A percentile compares a stretch with the other conserved stretches of the same genome.
phyloP scores from a whole-genome alignment of 2,888 invertebrate species.

The Caenorhabditis zanzibari region DNA sequence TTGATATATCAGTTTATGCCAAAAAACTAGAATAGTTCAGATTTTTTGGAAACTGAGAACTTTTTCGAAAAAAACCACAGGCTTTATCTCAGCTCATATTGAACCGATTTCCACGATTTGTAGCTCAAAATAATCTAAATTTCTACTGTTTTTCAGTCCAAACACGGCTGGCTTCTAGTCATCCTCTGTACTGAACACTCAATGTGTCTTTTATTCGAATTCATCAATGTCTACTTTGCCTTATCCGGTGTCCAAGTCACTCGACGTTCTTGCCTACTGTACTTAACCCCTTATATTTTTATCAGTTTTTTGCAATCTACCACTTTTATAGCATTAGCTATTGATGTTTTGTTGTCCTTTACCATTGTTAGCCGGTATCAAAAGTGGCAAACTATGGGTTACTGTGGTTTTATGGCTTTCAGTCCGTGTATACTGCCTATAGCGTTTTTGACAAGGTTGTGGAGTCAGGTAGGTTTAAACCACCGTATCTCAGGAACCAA shows the following conservation, averaged over 20 bases:
- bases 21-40: too few relatives aligned
- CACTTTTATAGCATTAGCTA: slow-evolving; percentile 33
- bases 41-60: too few relatives aligned
- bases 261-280: slow-evolving; percentile 23
- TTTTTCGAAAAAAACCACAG: too few relatives aligned
- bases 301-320: slow-evolving; percentile 43
- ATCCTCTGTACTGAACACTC: slow-evolving; percentile 52
- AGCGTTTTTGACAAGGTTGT: slow-evolving; percentile 30
- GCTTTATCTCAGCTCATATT: neutral
- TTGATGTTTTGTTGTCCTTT: slow-evolving; percentile 42
- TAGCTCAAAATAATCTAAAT: neutral
- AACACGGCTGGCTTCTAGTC: slow-evolving; percentile 41
- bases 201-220: slow-evolving; percentile 41
- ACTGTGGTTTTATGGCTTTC: slow-evolving; percentile 29
- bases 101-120: neutral
- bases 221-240: slow-evolving; percentile 50
- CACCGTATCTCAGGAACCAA: neutral
- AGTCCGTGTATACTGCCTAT: slow-evolving; percentile 22
- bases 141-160: slow-evolving; percentile 21
- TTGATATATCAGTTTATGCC: too few relatives aligned
- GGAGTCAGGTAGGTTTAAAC: slow-evolving; percentile 26
- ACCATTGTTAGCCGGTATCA: slow-evolving; percentile 35
- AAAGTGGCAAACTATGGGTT: slow-evolving; percentile 26
- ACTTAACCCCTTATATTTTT: slow-evolving; percentile 47
- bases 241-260: slow-evolving; percentile 33